These are phyloP conservation scores for Epinotia ramella DNA, from an alignment of 2,888 invertebrate species.

Conservation along the genomic window DNA sequence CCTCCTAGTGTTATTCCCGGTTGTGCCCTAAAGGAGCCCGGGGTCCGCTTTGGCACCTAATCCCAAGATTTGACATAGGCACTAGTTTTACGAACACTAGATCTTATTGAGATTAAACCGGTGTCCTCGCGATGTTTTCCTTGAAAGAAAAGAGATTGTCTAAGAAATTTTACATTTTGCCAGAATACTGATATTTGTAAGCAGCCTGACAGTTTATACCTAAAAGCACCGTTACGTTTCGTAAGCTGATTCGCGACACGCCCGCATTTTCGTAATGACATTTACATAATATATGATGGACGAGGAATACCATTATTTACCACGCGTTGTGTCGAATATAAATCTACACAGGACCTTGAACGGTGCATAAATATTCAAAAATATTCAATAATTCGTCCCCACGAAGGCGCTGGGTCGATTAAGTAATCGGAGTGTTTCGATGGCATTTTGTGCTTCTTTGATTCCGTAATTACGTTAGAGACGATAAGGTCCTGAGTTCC, in stretches of 20 bases:
- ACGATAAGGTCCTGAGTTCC: background rate
- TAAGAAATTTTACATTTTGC: no score
- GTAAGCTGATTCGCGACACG: conserved; percentile 18
- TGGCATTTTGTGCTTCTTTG: conserved; percentile 63
- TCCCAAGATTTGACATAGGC: no score
- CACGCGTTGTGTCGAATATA: conserved; percentile 39
- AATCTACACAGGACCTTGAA: conserved; percentile 68
- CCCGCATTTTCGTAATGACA: conserved; percentile 29
- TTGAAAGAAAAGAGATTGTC: no score
- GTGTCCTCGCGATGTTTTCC: no score
- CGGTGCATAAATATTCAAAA: conserved; percentile 72
- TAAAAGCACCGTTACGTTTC: conserved; percentile 10
- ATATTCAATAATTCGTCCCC: conserved; percentile 70
- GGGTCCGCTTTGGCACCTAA: no score
- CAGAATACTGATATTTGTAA: no score
- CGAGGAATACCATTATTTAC: conserved; percentile 40
- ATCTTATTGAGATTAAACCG: no score
- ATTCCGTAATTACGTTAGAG: background rate
- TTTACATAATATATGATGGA: conserved; percentile 42
- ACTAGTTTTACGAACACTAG: no score
- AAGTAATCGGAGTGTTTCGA: conserved; percentile 65
- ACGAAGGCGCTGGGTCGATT: conserved; percentile 68
- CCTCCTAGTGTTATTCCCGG: no score
- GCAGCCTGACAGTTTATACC: no score
- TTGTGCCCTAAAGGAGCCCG: no score